These are phyloP conservation scores for Toxotes lorentzi DNA, from an alignment of 2,797 vertebrate species.

Conservation along the genomic window DNA sequence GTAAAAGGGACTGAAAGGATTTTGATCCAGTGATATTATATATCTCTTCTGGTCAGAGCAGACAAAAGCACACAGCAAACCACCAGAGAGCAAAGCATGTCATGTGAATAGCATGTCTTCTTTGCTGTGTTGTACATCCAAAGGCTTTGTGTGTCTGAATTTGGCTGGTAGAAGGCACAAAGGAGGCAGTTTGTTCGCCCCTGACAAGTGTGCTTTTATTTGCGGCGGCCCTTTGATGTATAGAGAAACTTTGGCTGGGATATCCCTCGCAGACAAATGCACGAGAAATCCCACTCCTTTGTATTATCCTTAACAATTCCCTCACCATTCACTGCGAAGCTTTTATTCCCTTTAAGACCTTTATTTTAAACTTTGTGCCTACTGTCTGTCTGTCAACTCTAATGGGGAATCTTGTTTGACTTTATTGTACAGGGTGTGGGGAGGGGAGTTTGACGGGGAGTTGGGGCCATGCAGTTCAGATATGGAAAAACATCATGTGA, in stretches of 20 bases:
- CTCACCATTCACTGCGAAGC: slow-evolving; percentile 81
- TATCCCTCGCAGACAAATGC: slow-evolving; percentile 85
- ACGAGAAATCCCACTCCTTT: slow-evolving; percentile 87
- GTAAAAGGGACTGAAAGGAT: slow-evolving; percentile 86
- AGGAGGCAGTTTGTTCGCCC: slow-evolving; percentile 89
- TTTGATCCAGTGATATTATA: slow-evolving; percentile 90
- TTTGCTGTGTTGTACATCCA: slow-evolving; percentile 89
- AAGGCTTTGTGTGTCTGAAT: slow-evolving; percentile 86
- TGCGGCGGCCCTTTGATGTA: slow-evolving; percentile 87
- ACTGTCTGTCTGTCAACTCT: slow-evolving; percentile 82
- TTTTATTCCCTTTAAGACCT: slow-evolving; percentile 86
- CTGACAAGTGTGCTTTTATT: slow-evolving; percentile 90
- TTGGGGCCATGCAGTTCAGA: slow-evolving; percentile 55
- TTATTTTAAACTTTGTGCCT: slow-evolving; percentile 83
- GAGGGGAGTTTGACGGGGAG: not conserved
- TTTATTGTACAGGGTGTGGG: slow-evolving; percentile 37
- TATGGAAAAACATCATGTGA: slow-evolving; percentile 38
- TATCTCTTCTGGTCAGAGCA: slow-evolving; percentile 84
- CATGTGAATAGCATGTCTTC: slow-evolving; percentile 88
- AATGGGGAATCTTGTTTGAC: slow-evolving; percentile 72
- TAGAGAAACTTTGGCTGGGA: slow-evolving; percentile 86
- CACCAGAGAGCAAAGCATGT: slow-evolving; percentile 88
- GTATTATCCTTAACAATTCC: slow-evolving; percentile 87
- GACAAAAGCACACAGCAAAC: slow-evolving; percentile 87
- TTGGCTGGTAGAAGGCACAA: slow-evolving; percentile 86